Conservation (phyloP, 2,113 vertebrate genomes). For the Hippoglossus stenolepis region DNA sequence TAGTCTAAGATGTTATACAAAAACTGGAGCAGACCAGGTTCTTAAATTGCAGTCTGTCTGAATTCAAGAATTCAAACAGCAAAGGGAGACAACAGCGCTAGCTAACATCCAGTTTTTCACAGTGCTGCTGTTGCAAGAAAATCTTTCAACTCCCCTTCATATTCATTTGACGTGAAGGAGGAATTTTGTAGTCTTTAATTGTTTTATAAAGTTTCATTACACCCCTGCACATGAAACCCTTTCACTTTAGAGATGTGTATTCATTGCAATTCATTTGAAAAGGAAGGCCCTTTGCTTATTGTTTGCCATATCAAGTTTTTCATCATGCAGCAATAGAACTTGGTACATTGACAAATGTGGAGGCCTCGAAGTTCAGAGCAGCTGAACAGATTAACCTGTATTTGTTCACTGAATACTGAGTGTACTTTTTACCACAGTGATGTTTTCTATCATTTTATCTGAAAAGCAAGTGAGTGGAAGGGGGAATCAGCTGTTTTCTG, state of each 20-base stretch:
- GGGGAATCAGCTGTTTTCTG: constrained; percentile 14
- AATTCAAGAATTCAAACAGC: constrained; percentile 14
- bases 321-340: constrained; percentile 42
- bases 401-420: constrained; percentile 34
- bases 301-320: constrained; percentile 22
- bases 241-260: constrained; percentile 14
- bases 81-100: not conserved
- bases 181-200: no score
- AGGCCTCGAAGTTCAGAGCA: constrained; percentile 25
- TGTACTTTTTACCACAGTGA: constrained; percentile 39
- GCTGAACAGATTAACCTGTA: constrained; percentile 17
- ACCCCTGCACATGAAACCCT: not conserved
- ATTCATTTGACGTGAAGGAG: no score
- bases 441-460: constrained; percentile 30
- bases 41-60: constrained; percentile 36
- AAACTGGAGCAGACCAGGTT: constrained; percentile 19
- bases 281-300: not conserved
- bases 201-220: no score
- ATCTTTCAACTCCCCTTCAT: no score
- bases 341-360: constrained; percentile 10
- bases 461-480: not conserved
- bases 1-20: constrained; percentile 28
- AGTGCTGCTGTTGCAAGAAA: not conserved
- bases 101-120: not conserved
- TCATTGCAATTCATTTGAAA: not conserved